Conservation (phyloP, 2,797 vertebrate species). For the Onychomys torridus region DNA sequence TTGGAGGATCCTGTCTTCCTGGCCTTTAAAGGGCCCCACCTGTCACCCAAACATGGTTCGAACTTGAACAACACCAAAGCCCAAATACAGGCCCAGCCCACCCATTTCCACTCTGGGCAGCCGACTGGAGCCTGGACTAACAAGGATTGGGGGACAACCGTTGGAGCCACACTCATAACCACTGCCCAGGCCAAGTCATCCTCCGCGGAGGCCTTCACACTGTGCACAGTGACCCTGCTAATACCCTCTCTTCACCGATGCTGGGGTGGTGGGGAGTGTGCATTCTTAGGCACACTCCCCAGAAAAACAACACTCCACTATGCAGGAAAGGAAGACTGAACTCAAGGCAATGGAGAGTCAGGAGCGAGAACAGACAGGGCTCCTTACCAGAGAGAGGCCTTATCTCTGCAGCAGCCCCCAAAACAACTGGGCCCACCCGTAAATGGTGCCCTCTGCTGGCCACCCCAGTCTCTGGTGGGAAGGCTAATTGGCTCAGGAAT, state of each 20-base stretch:
- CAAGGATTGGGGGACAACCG: neutral
- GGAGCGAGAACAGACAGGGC: neutral
- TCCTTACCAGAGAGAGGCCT: neutral
- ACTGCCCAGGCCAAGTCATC: neutral
- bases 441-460: slow-evolving; percentile 23
- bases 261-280: neutral
- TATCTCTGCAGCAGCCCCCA: neutral
- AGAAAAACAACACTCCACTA: neutral
- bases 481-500: neutral
- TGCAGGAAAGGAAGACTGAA: neutral
- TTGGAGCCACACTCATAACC: neutral
- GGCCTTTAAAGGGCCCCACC: neutral
- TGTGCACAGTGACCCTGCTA: neutral
- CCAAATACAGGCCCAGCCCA: neutral
- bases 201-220: no score
- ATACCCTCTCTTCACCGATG: neutral
- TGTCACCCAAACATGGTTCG: neutral
- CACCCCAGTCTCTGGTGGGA: accelerated
- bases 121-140: accelerated
- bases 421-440: neutral
- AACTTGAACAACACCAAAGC: no score
- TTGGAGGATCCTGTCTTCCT: neutral
- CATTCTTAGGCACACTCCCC: neutral
- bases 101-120: neutral
- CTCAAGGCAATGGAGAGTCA: neutral